Percentiles rank a stretch among this genome's conserved stretches.
Evolutionary conservation across 2,888 invertebrate species (phyloP).

Genomic region (Halictus quadricinctus): DNA sequence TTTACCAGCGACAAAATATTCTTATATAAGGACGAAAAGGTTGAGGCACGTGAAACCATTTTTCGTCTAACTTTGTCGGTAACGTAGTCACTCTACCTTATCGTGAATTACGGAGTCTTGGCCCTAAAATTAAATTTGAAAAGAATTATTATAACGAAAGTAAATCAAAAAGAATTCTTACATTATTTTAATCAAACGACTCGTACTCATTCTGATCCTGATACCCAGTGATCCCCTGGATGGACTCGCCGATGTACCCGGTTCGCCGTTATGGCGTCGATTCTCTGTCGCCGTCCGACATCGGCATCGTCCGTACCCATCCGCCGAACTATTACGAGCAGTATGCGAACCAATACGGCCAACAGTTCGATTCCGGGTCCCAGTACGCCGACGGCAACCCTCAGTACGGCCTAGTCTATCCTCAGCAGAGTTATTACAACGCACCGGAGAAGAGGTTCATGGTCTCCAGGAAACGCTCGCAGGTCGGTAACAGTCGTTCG

Average conservation of each 20-base stretch:
- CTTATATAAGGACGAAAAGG: no score
- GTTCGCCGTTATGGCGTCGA: slow-evolving; percentile 69
- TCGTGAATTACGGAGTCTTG: no score
- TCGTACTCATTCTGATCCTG: background rate
- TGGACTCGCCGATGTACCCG: slow-evolving; percentile 73
- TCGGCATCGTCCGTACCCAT: slow-evolving; percentile 73
- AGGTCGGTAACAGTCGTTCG: slow-evolving; percentile 67
- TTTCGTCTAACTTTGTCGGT: no score
- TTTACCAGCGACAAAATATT: no score
- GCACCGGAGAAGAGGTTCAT: slow-evolving; percentile 79
- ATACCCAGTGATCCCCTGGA: slow-evolving; percentile 74
- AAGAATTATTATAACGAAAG: no score
- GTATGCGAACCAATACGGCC: slow-evolving; percentile 69
- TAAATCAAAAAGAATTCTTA: no score
- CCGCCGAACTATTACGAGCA: slow-evolving; percentile 76
- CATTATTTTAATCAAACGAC: background rate
- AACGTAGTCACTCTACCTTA: no score
- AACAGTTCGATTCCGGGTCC: slow-evolving; percentile 72
- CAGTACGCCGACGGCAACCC: slow-evolving; percentile 70
- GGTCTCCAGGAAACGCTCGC: slow-evolving; percentile 77
- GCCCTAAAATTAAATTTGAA: no score
- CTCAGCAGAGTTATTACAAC: slow-evolving; percentile 73
- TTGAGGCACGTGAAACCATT: no score
- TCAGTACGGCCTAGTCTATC: slow-evolving; percentile 70
- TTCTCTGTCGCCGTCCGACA: slow-evolving; percentile 69